Percentiles rank a stretch among this genome's conserved stretches.
Conservation (phyloP, 2,888 invertebrate species). For the Lithophane semibrunnea region DNA sequence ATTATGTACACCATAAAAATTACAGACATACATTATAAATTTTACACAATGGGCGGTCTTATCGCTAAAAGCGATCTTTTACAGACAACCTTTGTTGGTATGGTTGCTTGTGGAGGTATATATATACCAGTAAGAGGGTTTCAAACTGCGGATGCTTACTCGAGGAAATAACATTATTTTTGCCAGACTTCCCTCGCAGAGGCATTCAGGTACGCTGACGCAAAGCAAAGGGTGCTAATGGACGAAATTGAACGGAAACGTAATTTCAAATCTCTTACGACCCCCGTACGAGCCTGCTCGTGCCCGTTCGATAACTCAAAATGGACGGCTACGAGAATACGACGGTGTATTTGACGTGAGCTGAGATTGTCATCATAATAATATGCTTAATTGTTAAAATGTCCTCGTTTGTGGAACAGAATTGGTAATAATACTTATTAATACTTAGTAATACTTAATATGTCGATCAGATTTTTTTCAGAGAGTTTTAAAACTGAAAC, state of each 20-base stretch:
- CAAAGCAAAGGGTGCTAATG: constrained; percentile 74
- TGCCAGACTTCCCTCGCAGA: constrained; percentile 30
- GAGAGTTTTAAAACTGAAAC: background rate
- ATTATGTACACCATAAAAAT: too few relatives aligned
- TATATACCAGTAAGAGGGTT: background rate
- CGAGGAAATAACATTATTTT: constrained; percentile 63
- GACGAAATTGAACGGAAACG: constrained; percentile 78
- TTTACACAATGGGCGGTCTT: too few relatives aligned
- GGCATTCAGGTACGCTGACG: constrained; percentile 54
- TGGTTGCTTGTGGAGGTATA: too few relatives aligned
- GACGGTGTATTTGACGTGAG: constrained; percentile 7
- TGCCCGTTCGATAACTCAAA: constrained; percentile 53
- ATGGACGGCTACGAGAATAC: constrained; percentile 23
- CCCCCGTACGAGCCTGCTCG: constrained; percentile 27
- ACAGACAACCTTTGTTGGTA: too few relatives aligned
- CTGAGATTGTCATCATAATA: background rate
- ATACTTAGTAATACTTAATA: too few relatives aligned
- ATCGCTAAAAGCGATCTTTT: too few relatives aligned
- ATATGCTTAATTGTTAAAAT: background rate
- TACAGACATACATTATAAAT: too few relatives aligned
- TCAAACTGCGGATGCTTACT: constrained; percentile 26
- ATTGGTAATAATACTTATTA: too few relatives aligned
- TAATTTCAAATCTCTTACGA: constrained; percentile 74
- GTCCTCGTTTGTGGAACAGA: background rate
- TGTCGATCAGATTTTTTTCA: too few relatives aligned